Base-by-base conservation (phyloP, 2,797 vertebrate genomes). In the Anguilla obscura region DNA sequence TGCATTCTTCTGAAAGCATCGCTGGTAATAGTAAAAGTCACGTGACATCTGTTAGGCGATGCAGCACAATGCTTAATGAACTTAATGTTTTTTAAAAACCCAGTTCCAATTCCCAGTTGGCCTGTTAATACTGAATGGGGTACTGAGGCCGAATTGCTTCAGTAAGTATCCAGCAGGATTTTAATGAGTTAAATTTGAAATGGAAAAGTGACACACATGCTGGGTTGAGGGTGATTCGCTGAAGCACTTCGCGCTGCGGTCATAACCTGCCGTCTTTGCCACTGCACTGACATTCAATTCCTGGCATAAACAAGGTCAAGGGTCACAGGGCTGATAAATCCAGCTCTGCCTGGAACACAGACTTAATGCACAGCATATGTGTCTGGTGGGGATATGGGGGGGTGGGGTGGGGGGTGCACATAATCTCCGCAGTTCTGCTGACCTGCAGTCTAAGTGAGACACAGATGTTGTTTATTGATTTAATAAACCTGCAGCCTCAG, bases 381-480 rank as follows among this genome's bases (percentile, higher is more conserved):
- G 69, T 71, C n/a, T 1, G 66, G 6, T 12, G 7, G 7, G 52
- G 7, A 14, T 14, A 54, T 54, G 52, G 52, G 7, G 52, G 1
- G 60, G 1, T 12, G 24, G n/a, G 36, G 50, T 21, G 27, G 90
- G 90, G 90, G 92, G 92, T 90, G 92, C 88, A 86, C 54, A 91
- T 90, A 89, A 76, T 69, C 79, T 74, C 60, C 58, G 87, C 86
- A 8, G 21, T 93, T 95, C 91, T 95, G 94, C 94, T 94, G 94
- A 95, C 91, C 80, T 24, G 92, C 90, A 91, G 93, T 91, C 91
- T 88, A 91, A 92, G 91, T 91, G 87, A 92, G 92, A 93, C 93
- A 91, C 18, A 54, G 16, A 88, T 89, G 88, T 90, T 85, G 87
- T 90, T 27, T 87, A 95, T 94, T 74, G 88, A 95, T 95, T 87